phyloP scores from a whole-genome alignment of 2,888 invertebrate genomes.

The Myopa tessellatipennis region DNA sequence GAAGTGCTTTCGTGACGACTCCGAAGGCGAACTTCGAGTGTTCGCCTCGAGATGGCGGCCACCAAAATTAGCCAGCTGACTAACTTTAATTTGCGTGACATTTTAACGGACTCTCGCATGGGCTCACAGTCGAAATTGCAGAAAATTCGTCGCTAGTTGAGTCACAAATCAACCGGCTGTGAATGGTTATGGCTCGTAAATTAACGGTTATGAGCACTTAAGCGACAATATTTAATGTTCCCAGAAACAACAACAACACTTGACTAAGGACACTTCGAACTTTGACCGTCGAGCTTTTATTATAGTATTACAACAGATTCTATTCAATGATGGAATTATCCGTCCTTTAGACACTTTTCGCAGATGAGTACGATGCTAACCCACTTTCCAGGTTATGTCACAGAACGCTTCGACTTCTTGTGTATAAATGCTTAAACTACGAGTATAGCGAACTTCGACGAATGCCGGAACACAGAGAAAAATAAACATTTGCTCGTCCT shows the following conservation, averaged over 20 bases:
- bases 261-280: no score
- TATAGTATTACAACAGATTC: no score
- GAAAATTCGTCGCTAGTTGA: slow-evolving; percentile 13
- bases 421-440: neutral
- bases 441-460: neutral
- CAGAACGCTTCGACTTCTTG: no score
- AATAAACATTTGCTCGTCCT: no score
- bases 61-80: neutral
- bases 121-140: neutral
- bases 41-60: no score
- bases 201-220: slow-evolving; percentile 1
- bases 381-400: no score
- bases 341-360: no score
- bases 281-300: no score
- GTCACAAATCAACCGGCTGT: slow-evolving; percentile 16
- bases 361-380: no score
- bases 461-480: no score
- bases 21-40: no score
- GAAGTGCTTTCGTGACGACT: neutral
- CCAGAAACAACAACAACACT: neutral
- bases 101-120: neutral
- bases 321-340: no score
- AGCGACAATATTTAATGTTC: neutral
- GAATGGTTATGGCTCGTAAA: slow-evolving; percentile 6
- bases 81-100: neutral